phyloP scores from a whole-genome alignment of 2,888 invertebrate genomes.

The Entomobrya proxima region DNA sequence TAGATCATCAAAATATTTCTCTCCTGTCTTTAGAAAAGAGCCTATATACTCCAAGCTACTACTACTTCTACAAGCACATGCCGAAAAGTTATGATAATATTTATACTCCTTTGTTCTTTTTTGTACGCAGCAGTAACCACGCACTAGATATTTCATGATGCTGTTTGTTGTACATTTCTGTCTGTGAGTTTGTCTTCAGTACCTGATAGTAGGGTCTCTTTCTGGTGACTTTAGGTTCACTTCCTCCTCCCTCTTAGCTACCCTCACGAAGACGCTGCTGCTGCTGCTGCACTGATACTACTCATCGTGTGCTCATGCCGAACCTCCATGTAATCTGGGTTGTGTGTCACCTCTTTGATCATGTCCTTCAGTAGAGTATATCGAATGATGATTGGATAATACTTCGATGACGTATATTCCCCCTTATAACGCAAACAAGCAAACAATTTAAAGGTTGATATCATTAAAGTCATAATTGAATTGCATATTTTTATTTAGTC shows the following conservation, averaged over 20 bases:
- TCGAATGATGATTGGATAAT: slow-evolving; percentile 94
- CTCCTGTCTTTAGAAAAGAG: too few species aligned
- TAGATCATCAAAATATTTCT: too few species aligned
- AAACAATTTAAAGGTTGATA: neutral
- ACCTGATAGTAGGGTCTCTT: too few species aligned
- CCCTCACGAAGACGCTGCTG: slow-evolving; percentile 40
- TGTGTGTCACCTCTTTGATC: slow-evolving; percentile 96
- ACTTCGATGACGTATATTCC: slow-evolving; percentile 93
- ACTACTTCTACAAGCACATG: too few species aligned
- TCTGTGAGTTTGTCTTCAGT: too few species aligned
- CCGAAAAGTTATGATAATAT: too few species aligned
- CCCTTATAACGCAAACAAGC: slow-evolving; percentile 80
- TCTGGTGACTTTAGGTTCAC: neutral
- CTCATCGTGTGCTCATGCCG: slow-evolving; percentile 84
- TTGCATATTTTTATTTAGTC: too few species aligned
- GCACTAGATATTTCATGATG: too few species aligned
- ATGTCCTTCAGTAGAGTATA: slow-evolving; percentile 98
- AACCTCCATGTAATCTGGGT: slow-evolving; percentile 98
- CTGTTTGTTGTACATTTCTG: too few species aligned
- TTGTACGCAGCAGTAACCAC: too few species aligned
- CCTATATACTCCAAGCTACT: too few species aligned
- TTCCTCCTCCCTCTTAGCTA: neutral
- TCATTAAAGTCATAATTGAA: neutral
- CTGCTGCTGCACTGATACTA: slow-evolving; percentile 25
- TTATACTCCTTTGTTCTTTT: too few species aligned